Conservation (phyloP, 1,140 invertebrate genomes). For the Diorhabda carinulata region DNA sequence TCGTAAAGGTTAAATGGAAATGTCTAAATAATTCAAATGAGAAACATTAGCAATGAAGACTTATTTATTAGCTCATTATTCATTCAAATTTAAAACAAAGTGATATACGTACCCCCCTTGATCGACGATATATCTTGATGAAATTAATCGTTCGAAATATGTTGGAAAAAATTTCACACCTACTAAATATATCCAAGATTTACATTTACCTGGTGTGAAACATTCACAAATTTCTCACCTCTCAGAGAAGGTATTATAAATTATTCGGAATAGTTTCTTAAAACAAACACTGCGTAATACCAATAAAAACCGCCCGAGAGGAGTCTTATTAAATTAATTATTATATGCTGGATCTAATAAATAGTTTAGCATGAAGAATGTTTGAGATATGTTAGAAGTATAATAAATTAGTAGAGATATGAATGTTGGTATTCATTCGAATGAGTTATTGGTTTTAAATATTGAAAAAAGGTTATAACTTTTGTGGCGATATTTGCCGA, state of each 20-base stretch:
- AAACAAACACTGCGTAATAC: neutral
- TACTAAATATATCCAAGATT: neutral
- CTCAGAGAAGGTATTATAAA: slow-evolving; percentile 2
- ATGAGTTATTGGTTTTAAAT: too few species aligned
- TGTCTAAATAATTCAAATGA: too few species aligned
- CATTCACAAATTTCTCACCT: neutral
- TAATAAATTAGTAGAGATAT: too few species aligned
- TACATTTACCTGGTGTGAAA: slow-evolving; percentile 2
- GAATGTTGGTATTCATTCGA: too few species aligned
- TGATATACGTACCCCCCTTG: neutral
- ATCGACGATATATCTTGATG: neutral
- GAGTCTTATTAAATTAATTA: neutral
- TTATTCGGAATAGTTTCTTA: neutral
- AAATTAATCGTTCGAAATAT: neutral
- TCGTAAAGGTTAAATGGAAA: too few species aligned
- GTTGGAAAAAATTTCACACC: neutral
- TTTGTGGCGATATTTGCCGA: too few species aligned
- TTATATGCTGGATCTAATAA: neutral
- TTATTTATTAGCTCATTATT: too few species aligned
- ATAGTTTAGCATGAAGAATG: too few species aligned
- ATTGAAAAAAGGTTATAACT: too few species aligned
- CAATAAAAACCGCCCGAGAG: neutral
- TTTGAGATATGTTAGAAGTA: too few species aligned
- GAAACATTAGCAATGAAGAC: too few species aligned
- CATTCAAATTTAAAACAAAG: neutral